Percentiles rank a stretch among this genome's conserved stretches.
Conservation (phyloP, 2,888 invertebrate species). For the Poecilobothrus nobilitatus region DNA sequence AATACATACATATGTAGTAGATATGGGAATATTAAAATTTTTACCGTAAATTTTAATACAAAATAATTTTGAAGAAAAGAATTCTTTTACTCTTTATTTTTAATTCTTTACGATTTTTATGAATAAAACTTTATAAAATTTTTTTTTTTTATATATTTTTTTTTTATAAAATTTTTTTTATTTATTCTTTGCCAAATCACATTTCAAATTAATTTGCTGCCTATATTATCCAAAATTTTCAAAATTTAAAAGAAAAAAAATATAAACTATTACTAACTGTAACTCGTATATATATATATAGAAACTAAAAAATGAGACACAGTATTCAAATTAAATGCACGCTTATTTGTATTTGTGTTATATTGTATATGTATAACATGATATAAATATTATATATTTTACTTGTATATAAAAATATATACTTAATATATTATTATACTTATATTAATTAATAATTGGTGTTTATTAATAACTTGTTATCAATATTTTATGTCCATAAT, state of each 20-base stretch:
- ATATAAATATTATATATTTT: not conserved
- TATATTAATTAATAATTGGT: too few relatives aligned
- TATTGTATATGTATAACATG: not conserved
- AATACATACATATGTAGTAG: too few relatives aligned
- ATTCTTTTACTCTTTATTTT: too few relatives aligned
- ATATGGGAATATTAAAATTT: too few relatives aligned
- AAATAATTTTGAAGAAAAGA: too few relatives aligned
- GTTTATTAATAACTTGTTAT: too few relatives aligned
- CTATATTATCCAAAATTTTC: not conserved
- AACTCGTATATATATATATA: not conserved
- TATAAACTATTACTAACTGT: not conserved
- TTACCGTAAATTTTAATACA: too few relatives aligned
- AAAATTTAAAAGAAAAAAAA: not conserved
- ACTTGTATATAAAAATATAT: not conserved
- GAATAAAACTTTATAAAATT: too few relatives aligned
- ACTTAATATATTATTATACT: not conserved
- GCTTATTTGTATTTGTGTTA: not conserved
- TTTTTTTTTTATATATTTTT: too few relatives aligned
- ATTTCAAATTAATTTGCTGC: not conserved
- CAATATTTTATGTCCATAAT: too few relatives aligned
- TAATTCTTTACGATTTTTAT: too few relatives aligned
- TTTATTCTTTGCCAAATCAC: not conserved
- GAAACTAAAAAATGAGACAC: not conserved
- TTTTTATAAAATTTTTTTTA: not conserved
- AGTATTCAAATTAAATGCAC: not conserved